Conservation (phyloP, 37 sponge, comb jelly and placozoan genomes). For the Cladorhizidae sp. region DNA sequence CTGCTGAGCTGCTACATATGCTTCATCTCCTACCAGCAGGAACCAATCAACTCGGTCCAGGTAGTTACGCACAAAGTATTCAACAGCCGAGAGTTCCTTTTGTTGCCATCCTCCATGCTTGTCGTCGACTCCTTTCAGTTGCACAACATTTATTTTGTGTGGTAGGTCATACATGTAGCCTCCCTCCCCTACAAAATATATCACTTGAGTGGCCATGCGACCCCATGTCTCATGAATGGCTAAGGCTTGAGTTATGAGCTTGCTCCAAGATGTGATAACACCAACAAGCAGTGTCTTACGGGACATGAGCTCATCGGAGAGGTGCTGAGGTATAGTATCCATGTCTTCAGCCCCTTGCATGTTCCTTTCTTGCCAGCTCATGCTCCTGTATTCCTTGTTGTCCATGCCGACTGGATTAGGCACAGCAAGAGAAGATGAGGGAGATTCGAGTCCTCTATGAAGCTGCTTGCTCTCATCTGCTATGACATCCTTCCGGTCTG, state of each 20-base stretch:
- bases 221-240: slow-evolving; percentile 66
- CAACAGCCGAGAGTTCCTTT: slow-evolving; percentile 33
- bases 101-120: slow-evolving; percentile 36
- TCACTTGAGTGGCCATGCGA: slow-evolving; percentile 1
- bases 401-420: neutral
- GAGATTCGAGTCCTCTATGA: neutral
- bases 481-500: neutral
- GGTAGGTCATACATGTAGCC: slow-evolving; percentile 34
- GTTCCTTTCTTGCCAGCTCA: slow-evolving; percentile 44
- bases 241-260: slow-evolving; percentile 41
- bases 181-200: slow-evolving; percentile 47
- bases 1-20: slow-evolving; percentile 17
- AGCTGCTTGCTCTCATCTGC: too few species aligned
- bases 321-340: slow-evolving; percentile 6
- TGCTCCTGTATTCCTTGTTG: slow-evolving; percentile 15
- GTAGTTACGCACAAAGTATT: slow-evolving; percentile 41
- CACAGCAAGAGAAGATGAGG: neutral
- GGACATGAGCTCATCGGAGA: slow-evolving; percentile 32
- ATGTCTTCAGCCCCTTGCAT: slow-evolving; percentile 12
- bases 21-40: slow-evolving; percentile 39
- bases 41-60: slow-evolving; percentile 52
- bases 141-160: slow-evolving; percentile 51
- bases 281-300: slow-evolving; percentile 23
- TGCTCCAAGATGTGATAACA: slow-evolving; percentile 32
- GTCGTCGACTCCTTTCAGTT: slow-evolving; percentile 45